A percentile compares a stretch with the other conserved stretches of the same genome.
Conservation (phyloP, 2,888 invertebrate genomes). For the Netelia fuscicornis region DNA sequence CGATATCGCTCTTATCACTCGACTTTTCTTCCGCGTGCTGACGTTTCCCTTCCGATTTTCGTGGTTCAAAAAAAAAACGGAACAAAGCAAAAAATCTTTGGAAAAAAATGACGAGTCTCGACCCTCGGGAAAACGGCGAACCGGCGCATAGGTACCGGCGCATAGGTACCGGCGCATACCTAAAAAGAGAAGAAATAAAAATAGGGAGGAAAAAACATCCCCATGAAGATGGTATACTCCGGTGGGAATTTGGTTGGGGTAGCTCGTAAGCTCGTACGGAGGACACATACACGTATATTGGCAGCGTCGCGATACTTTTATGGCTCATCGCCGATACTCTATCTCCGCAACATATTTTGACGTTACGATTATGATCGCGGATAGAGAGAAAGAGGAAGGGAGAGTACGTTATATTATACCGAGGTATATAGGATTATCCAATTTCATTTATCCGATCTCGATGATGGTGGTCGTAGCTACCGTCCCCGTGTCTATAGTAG, state of each 20-base stretch:
- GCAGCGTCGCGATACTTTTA: conserved; percentile 11
- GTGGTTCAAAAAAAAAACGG: not conserved
- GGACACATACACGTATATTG: not conserved
- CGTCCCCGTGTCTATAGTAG: too few relatives aligned
- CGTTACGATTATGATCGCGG: conserved; percentile 44
- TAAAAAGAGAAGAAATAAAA: conserved; percentile 1
- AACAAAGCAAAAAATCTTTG: not conserved
- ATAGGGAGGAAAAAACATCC: not conserved
- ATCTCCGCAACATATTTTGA: conserved; percentile 45
- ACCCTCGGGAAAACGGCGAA: not conserved
- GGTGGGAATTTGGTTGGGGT: too few relatives aligned
- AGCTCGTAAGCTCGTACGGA: too few relatives aligned
- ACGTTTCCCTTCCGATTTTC: conserved; percentile 11
- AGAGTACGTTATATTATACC: conserved; percentile 33
- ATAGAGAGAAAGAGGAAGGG: not conserved
- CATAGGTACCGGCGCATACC: not conserved
- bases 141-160: not conserved
- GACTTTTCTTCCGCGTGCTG: not conserved
- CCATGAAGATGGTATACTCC: not conserved
- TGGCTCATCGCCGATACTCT: conserved; percentile 8
- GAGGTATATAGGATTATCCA: conserved; percentile 51
- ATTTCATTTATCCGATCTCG: conserved; percentile 61
- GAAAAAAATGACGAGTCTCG: not conserved
- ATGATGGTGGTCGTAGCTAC: not conserved
- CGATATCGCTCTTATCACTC: conserved; percentile 35